A percentile compares a stretch with the other conserved stretches of the same genome.
Conservation (phyloP, 1,140 invertebrate species). For the Tribolium madens region DNA sequence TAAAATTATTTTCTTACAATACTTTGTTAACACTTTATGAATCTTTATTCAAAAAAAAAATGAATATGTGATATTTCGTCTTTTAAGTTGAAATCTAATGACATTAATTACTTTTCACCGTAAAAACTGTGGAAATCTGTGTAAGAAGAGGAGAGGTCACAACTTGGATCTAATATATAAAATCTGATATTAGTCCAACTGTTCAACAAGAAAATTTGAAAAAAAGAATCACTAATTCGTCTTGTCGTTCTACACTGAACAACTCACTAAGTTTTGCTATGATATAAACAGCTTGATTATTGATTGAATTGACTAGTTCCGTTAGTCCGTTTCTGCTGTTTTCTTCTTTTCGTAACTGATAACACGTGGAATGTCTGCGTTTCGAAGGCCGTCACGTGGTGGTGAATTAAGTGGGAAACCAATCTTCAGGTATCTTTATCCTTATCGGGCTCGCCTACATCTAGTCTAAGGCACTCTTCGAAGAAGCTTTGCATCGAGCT, state of each 20-base stretch:
- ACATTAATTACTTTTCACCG: slow-evolving; percentile 43
- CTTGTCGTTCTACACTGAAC: slow-evolving; percentile 42
- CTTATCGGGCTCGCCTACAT: slow-evolving; percentile 73
- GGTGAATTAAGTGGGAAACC: slow-evolving; percentile 48
- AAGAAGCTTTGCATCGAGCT: slow-evolving; percentile 88
- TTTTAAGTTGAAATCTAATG: background rate
- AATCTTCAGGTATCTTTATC: slow-evolving; percentile 59
- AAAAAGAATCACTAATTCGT: slow-evolving; percentile 45
- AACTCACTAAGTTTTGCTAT: slow-evolving; percentile 52
- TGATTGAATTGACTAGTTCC: slow-evolving; percentile 40
- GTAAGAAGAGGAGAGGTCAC: slow-evolving; percentile 29
- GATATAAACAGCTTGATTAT: slow-evolving; percentile 50
- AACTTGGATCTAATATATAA: slow-evolving; percentile 44
- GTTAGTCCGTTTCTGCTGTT: background rate
- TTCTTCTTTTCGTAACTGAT: background rate
- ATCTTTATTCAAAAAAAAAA: background rate
- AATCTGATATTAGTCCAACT: slow-evolving; percentile 41
- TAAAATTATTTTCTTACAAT: slow-evolving; percentile 31
- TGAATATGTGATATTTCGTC: background rate
- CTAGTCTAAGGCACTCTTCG: slow-evolving; percentile 84
- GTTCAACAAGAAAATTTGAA: slow-evolving; percentile 19
- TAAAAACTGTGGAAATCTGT: slow-evolving; percentile 16
- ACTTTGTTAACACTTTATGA: slow-evolving; percentile 14
- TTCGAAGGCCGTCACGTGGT: slow-evolving; percentile 54
- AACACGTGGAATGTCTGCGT: slow-evolving; percentile 45